Evolutionary conservation across 2,888 invertebrate genomes (phyloP), one percentile per base, ranked within the genome.

Genomic region (Tenthredo notha): DNA sequence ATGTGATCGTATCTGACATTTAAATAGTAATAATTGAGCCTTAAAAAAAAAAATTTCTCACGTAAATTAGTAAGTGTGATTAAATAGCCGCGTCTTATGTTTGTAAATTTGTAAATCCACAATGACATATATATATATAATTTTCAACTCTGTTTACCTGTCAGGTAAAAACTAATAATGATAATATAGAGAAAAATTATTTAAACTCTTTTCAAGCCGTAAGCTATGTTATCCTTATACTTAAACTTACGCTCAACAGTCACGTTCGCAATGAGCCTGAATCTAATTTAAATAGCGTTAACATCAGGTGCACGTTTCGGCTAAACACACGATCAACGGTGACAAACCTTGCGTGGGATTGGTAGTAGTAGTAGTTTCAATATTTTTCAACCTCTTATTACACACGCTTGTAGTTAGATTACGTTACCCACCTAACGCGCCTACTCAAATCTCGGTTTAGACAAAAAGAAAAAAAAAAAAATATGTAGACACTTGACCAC

Each of bases 241-340:
- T 43, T 47, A 47, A 47, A 15, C 37, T n/a, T 80, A 33, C 7
- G 37, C 15, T 40, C 6, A 21, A 80, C 25, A 80, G 80, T 80
- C 80, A 80, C 80, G 80, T 80, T 61, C 61, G 37, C 80, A 80
- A 80, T 80, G 80, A 58, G 80, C 21, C 40, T n/a, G 80, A 80
- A 61, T 80, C 58, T 80, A 37, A 80, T 80, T 80, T 80, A 80
- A 80, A 80, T 80, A 80, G 80, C 61, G 80, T 80, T 80, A 80
- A 80, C 61, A 80, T 7, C 58, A 80, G 58, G 61, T 80, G 80
- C 80, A 80, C 80, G 80, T 80, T 58, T 80, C 77, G 58, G 61
- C 12, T 80, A 80, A 80, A 80, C 61, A 80, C 61, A 80, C 80
- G 40, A 21, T 12, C 7, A 1, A 54, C 54, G 54, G 29, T 61